Evolutionary conservation across 2,113 vertebrate genomes (phyloP), one percentile per base, ranked within the genome.

Genomic region (Delphinus delphis): DNA sequence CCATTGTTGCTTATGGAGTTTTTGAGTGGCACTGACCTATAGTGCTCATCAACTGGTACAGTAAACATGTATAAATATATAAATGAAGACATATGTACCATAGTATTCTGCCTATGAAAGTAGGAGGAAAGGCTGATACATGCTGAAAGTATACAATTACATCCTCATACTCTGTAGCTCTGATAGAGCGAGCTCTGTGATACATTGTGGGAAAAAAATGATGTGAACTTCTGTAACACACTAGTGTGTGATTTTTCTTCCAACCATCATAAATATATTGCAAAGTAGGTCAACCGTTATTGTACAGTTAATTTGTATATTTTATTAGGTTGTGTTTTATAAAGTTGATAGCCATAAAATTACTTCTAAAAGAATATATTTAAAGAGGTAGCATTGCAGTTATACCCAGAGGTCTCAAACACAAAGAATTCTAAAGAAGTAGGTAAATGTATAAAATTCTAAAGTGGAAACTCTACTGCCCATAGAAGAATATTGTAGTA

Each of bases 331-430:
- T 81, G 28, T 87, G 38, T 71, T 53, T 77, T 82, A 77, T 68
- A 94, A 80, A 95, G 41, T 26, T 90, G 20, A 67, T 82, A 82
- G 50, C 26, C 33, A 17, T 94, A 85, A 88, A 94, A 82, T 97
- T 93, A 41, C 50, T 79, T 96, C 81, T 81, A 88, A 93, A 93
- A 50, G 26, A 96, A 50, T 76, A 3, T 65, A 53, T 38, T 60
- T 81, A 10, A 86, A 80, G n/a, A 65, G 13, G 31, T 80, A 74
- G 12, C 85, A 79, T 53, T 63, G 33, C 25, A 65, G 12, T 60
- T 96, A 25, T 58, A 55, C 15, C 67, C 53, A 86, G 82, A 93
- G 38, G 38, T 90, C 67, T 94, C 38, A 77, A 87, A n/a, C 31
- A 93, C 63, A 71, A 62, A 95, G 82, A 87, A 84, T 89, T 60